These are phyloP conservation scores for Epistrophe eligans DNA, from an alignment of 2,888 invertebrate species.

Conservation along the genomic window DNA sequence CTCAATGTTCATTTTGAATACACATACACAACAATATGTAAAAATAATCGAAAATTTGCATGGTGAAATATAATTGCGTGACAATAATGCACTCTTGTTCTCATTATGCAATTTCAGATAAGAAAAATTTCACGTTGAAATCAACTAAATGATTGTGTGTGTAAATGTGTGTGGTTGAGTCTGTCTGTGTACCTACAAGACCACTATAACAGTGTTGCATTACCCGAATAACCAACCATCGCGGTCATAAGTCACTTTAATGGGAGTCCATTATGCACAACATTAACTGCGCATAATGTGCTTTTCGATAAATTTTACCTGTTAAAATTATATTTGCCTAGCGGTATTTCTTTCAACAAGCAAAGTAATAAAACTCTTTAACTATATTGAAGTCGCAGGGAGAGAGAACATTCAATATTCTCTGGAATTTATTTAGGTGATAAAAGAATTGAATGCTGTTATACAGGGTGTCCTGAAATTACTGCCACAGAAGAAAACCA, in stretches of 20 bases:
- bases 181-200: constrained; percentile 6
- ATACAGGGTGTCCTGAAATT: too few relatives aligned
- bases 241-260: constrained; percentile 71
- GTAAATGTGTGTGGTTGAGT: not conserved
- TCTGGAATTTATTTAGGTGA: too few relatives aligned
- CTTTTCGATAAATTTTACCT: constrained; percentile 74
- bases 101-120: constrained; percentile 73
- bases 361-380: not conserved
- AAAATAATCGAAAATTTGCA: constrained; percentile 72
- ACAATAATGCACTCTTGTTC: constrained; percentile 71
- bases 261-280: constrained; percentile 72
- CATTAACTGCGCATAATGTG: constrained; percentile 72
- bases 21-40: constrained; percentile 18
- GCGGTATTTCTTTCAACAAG: constrained; percentile 25
- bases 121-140: constrained; percentile 61
- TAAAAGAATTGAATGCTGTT: too few relatives aligned
- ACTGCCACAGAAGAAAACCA: too few relatives aligned
- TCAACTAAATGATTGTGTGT: not conserved
- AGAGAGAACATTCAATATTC: not conserved
- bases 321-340: constrained; percentile 62
- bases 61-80: constrained; percentile 65
- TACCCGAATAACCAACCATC: constrained; percentile 48
- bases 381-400: not conserved
- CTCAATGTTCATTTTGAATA: constrained; percentile 66
- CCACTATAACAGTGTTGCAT: constrained; percentile 43